phyloP scores from a whole-genome alignment of 2,888 invertebrate species.

The Callyntrura sp. region DNA sequence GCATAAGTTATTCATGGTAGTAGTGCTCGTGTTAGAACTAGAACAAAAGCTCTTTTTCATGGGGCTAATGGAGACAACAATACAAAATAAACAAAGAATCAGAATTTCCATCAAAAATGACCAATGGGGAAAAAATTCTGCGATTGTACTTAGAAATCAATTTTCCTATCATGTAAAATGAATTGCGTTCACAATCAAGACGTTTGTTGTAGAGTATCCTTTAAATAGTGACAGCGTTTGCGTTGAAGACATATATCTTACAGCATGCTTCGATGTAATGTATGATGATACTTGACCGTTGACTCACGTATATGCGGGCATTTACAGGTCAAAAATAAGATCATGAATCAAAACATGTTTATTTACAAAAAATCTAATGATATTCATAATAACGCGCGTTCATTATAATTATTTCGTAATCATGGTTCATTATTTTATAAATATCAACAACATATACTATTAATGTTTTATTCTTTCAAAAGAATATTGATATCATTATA shows the following conservation, averaged over 20 bases:
- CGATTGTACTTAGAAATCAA: no score
- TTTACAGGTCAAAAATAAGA: background rate
- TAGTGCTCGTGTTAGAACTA: conserved; percentile 58
- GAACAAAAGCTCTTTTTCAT: conserved; percentile 61
- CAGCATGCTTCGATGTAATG: no score
- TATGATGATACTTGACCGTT: no score
- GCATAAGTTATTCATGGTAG: conserved; percentile 37
- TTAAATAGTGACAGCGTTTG: no score
- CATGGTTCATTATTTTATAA: background rate
- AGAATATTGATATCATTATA: background rate
- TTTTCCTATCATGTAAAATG: no score
- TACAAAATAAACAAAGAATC: conserved; percentile 61
- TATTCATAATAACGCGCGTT: conserved; percentile 4
- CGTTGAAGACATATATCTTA: no score
- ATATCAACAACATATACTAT: background rate
- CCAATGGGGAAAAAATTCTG: no score
- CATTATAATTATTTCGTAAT: background rate
- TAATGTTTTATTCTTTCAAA: conserved; percentile 4
- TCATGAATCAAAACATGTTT: conserved; percentile 27
- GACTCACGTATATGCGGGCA: background rate
- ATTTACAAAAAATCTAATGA: conserved; percentile 35
- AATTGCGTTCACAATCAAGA: no score
- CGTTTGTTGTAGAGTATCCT: background rate
- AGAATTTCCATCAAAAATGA: conserved; percentile 4
- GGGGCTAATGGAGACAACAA: conserved; percentile 67